Evolutionary conservation across 2,888 invertebrate species (phyloP).

Genomic region (Mesoligia furuncula): DNA sequence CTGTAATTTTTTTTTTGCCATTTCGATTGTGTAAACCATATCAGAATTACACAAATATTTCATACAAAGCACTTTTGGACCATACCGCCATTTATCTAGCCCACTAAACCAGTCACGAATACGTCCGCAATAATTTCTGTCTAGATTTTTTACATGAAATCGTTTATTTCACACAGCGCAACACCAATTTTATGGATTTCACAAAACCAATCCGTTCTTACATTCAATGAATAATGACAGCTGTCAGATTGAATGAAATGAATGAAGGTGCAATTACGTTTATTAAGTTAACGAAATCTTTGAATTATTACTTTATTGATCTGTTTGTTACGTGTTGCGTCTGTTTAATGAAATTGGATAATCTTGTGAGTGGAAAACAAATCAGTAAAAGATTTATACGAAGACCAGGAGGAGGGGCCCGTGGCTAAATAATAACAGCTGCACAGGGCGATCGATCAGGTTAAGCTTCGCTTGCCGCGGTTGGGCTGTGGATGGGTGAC

Average conservation of each 20-base stretch:
- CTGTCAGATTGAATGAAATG: conserved; percentile 39
- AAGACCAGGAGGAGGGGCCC: no score
- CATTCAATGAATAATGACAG: conserved; percentile 52
- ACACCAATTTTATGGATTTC: conserved; percentile 58
- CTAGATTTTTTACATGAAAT: conserved; percentile 61
- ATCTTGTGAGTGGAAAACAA: conserved; percentile 27
- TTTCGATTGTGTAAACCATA: conserved; percentile 1
- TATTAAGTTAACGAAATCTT: conserved; percentile 43
- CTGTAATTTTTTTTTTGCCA: neutral
- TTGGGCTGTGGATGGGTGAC: no score
- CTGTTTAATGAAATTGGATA: conserved; percentile 33
- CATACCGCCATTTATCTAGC: conserved; percentile 14
- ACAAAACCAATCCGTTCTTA: conserved; percentile 55
- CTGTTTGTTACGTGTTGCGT: conserved; percentile 29
- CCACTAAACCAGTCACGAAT: conserved; percentile 48
- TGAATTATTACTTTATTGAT: conserved; percentile 27
- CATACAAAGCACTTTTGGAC: conserved; percentile 8
- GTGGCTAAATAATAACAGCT: no score
- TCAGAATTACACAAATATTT: conserved; percentile 32
- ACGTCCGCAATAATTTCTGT: conserved; percentile 52
- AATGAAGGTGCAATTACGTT: conserved; percentile 49
- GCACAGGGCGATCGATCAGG: no score
- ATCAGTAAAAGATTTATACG: conserved; percentile 17
- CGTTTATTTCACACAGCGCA: conserved; percentile 51
- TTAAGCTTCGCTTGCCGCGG: no score